A percentile compares a stretch with the other conserved stretches of the same genome.
Conservation (phyloP, 2,797 vertebrate species). For the Rhynchotus rufescens region DNA sequence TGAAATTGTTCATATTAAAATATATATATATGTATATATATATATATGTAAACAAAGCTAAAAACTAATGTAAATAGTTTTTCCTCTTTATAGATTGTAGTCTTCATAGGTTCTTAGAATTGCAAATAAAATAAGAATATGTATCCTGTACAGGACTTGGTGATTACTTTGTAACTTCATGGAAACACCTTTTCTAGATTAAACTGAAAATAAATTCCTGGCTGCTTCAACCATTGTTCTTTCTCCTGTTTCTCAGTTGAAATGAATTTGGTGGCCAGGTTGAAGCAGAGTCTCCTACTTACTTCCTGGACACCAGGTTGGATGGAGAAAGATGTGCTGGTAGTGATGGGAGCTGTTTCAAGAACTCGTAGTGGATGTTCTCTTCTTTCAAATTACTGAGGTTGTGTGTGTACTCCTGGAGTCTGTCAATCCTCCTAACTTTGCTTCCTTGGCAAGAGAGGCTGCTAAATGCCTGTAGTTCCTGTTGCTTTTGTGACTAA, state of each 20-base stretch:
- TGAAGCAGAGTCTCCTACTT: neutral
- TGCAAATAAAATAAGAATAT: neutral
- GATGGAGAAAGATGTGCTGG: neutral
- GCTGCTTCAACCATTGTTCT: neutral
- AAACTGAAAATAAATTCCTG: neutral
- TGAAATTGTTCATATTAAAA: neutral
- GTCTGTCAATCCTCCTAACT: neutral
- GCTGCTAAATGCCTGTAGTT: neutral
- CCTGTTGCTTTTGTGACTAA: neutral
- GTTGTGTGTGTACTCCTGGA: neutral
- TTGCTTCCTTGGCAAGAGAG: neutral
- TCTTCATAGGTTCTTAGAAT: neutral
- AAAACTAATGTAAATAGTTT: neutral
- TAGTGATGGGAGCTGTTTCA: neutral
- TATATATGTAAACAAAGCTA: neutral
- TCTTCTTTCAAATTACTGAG: neutral
- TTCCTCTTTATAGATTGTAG: neutral
- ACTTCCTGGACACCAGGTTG: neutral
- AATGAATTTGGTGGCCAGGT: neutral
- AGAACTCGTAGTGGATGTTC: neutral
- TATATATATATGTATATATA: too few species aligned
- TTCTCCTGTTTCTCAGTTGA: neutral
- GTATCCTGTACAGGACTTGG: neutral
- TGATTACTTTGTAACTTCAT: neutral
- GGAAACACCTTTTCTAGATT: constrained; percentile 3